Percentiles rank a stretch among this genome's conserved stretches.
These are phyloP conservation scores for Macrocentrus cingulum DNA, from an alignment of 1,140 invertebrate genomes.

Conservation along the genomic window DNA sequence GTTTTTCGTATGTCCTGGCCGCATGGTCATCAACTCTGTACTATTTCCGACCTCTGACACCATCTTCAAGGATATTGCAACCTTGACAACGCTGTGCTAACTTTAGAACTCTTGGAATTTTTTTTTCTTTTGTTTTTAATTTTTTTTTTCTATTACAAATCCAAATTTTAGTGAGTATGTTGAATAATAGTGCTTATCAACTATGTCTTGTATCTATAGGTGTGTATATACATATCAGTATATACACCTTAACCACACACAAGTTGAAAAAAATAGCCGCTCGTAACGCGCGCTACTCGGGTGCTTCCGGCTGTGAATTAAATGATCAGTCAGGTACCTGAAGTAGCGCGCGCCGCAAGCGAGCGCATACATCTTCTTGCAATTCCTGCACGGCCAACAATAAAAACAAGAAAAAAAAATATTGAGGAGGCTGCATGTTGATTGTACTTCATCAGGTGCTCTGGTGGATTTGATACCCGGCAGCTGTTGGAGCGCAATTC, in stretches of 20 bases:
- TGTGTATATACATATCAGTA: too few relatives aligned
- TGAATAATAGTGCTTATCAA: too few relatives aligned
- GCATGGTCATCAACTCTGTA: too few relatives aligned
- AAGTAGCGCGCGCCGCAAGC: conserved; percentile 89
- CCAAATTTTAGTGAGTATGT: too few relatives aligned
- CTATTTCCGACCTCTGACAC: conserved; percentile 9
- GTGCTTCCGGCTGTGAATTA: conserved; percentile 69
- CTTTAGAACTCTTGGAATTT: too few relatives aligned
- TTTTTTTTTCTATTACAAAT: neutral
- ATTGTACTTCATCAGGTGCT: conserved; percentile 99
- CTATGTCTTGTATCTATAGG: too few relatives aligned
- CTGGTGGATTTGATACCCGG: conserved; percentile 86
- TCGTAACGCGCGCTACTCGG: conserved; percentile 72
- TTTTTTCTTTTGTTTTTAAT: neutral
- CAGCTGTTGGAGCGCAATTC: conserved; percentile 94
- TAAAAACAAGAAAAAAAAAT: neutral
- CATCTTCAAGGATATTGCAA: conserved; percentile 1
- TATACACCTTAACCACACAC: too few relatives aligned
- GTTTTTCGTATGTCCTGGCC: conserved; percentile 34
- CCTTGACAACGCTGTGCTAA: conserved; percentile 11
- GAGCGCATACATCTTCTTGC: conserved; percentile 30
- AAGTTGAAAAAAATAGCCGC: conserved; percentile 35
- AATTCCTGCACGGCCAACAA: neutral
- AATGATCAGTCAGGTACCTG: conserved; percentile 89
- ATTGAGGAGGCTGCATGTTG: conserved; percentile 78